Evolutionary conservation across 2,113 vertebrate genomes (phyloP).

Genomic region (Podilymbus podiceps): DNA sequence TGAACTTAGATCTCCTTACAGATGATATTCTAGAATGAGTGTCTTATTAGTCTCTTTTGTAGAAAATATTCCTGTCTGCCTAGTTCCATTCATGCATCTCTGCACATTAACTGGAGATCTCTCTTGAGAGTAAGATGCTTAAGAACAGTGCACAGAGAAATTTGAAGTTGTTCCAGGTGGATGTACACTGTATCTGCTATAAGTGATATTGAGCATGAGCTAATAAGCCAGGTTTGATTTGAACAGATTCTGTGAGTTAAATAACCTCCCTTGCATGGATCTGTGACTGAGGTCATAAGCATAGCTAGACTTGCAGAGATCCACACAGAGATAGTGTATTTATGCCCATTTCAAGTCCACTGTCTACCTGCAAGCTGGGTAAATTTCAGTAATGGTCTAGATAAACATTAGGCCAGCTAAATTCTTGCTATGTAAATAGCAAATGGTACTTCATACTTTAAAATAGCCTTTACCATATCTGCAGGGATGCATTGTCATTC

Average conservation of each 20-base stretch:
- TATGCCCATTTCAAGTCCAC: not conserved
- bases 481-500: not conserved
- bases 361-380: not conserved
- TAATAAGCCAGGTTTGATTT: not conserved
- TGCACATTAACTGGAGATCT: not conserved
- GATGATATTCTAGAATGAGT: not conserved
- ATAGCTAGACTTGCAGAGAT: not conserved
- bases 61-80: not conserved
- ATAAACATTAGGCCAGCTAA: not conserved
- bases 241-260: not conserved
- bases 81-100: not conserved
- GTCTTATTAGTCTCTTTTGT: not conserved
- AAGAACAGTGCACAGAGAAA: not conserved
- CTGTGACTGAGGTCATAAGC: not conserved
- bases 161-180: not conserved
- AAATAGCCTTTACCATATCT: not conserved
- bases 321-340: not conserved
- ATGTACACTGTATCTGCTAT: not conserved
- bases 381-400: not conserved
- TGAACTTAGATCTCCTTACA: not conserved
- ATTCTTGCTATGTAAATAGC: not conserved
- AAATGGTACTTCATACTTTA: not conserved
- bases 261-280: not conserved
- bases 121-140: not conserved
- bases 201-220: not conserved